Evolutionary conservation across 92 coral and sea anemone genomes (phyloP).

Genomic region (Anthopleura xanthogrammica): DNA sequence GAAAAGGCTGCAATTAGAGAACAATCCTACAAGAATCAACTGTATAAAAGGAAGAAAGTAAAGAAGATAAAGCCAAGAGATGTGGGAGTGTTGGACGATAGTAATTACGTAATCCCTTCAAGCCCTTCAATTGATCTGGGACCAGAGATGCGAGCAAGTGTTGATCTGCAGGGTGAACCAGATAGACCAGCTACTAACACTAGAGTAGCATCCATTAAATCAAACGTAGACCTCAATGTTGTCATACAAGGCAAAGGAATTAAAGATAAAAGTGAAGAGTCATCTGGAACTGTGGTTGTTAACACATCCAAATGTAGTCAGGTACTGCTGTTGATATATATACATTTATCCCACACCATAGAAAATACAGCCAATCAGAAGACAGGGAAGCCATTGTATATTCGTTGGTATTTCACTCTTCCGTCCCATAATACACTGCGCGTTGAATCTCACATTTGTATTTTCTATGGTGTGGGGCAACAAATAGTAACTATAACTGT

Average conservation of each 20-base stretch:
- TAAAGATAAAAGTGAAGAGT: conserved; percentile 42
- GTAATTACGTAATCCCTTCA: conserved; percentile 41
- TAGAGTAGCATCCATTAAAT: conserved; percentile 68
- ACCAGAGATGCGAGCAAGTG: conserved; percentile 39
- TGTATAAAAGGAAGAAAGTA: conserved; percentile 24
- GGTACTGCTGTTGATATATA: not conserved
- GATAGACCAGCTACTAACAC: not conserved
- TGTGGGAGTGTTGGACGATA: not conserved
- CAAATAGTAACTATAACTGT: too few species aligned
- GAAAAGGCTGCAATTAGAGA: conserved; percentile 68
- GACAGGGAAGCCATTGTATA: too few species aligned
- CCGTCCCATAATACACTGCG: too few species aligned
- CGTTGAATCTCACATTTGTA: too few species aligned
- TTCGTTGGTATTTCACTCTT: too few species aligned
- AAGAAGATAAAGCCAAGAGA: conserved; percentile 22
- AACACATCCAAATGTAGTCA: conserved; percentile 29
- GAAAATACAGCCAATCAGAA: too few species aligned
- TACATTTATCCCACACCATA: too few species aligned
- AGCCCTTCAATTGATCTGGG: conserved; percentile 79
- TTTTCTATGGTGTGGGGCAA: too few species aligned
- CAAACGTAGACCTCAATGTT: conserved; percentile 84
- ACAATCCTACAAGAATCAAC: conserved; percentile 29
- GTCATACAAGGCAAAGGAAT: conserved; percentile 91
- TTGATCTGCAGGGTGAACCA: not conserved
- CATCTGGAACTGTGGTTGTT: conserved; percentile 14